Evolutionary conservation across 1,140 invertebrate species (phyloP).

Genomic region (Macrotrachela quadricornifera): DNA sequence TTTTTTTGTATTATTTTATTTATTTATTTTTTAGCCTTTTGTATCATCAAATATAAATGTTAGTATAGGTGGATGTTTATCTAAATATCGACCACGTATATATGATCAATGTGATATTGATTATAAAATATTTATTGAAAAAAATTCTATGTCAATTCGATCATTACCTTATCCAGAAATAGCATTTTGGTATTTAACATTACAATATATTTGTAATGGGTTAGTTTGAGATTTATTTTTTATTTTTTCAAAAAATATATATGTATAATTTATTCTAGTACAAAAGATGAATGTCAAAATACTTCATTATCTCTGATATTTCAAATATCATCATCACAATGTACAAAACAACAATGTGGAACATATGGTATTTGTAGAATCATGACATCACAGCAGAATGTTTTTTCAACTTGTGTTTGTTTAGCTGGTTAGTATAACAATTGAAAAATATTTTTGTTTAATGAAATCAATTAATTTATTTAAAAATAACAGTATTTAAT

Average conservation of each 20-base stretch:
- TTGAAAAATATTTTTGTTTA: no score
- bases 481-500: no score
- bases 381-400: conserved; percentile 36
- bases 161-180: conserved; percentile 14
- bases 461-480: no score
- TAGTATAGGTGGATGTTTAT: no score
- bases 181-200: conserved; percentile 38
- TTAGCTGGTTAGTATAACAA: conserved; percentile 23
- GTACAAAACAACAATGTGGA: conserved; percentile 26
- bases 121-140: no score
- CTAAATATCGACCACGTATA: no score
- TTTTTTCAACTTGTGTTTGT: conserved; percentile 27
- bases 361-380: conserved; percentile 40
- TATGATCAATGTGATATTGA: no score
- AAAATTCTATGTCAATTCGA: no score
- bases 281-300: conserved; percentile 37
- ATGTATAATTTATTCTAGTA: conserved; percentile 20
- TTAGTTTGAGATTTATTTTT: conserved; percentile 1
- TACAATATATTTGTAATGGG: conserved; percentile 15
- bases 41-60: no score
- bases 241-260: no score
- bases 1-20: no score
- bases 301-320: conserved; percentile 16
- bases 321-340: conserved; percentile 21
- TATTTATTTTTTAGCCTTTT: no score